phyloP scores from a whole-genome alignment of 2,888 invertebrate species.

The Zhengitettix transpicula region DNA sequence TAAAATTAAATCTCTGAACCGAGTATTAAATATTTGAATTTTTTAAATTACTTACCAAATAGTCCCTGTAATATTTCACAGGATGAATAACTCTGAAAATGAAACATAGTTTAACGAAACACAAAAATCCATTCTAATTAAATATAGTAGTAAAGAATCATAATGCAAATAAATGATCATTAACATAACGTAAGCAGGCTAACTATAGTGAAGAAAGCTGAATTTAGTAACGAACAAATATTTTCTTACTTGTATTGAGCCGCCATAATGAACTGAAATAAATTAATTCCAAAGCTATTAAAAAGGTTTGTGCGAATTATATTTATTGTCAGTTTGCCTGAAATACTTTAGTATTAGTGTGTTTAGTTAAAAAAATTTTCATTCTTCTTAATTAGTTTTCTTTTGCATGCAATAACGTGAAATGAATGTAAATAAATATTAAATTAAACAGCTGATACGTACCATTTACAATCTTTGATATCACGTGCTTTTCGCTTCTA shows the following conservation, averaged over 20 bases:
- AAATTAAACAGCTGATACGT: too few species aligned
- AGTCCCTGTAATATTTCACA: conserved; percentile 56
- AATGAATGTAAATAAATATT: too few species aligned
- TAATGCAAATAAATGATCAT: not conserved
- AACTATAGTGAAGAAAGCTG: too few species aligned
- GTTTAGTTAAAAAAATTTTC: too few species aligned
- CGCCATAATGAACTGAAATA: conserved; percentile 17
- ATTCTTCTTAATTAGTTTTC: too few species aligned
- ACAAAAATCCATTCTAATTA: not conserved
- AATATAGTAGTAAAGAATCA: not conserved
- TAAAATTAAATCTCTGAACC: not conserved
- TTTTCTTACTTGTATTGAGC: conserved; percentile 24
- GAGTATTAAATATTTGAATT: not conserved
- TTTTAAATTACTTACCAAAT: conserved; percentile 29
- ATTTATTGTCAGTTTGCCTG: too few species aligned
- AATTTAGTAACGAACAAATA: not conserved
- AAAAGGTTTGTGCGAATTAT: too few species aligned
- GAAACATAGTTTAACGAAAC: not conserved
- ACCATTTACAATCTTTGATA: too few species aligned
- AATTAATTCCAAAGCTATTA: too few species aligned
- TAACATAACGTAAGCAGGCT: not conserved
- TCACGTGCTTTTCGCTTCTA: too few species aligned
- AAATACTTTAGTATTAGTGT: too few species aligned
- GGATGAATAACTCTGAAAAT: conserved; percentile 53
- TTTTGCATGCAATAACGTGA: too few species aligned